phyloP scores from a whole-genome alignment of 2,888 invertebrate genomes.

The Dryomyza anilis region DNA sequence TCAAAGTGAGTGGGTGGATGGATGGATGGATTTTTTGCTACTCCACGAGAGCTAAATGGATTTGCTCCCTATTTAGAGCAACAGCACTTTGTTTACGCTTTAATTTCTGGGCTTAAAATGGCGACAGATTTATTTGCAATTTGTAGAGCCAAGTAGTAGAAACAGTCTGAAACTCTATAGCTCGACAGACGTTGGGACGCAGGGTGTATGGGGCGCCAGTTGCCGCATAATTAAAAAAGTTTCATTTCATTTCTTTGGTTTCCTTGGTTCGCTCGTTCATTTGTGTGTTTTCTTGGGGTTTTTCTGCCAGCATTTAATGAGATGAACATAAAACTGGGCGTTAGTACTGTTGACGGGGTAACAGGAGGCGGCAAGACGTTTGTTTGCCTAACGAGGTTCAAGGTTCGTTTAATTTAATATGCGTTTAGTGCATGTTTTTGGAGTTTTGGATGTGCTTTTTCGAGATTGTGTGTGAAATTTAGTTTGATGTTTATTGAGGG shows the following conservation, averaged over 20 bases:
- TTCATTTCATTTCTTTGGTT: slow-evolving; percentile 59
- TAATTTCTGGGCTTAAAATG: slow-evolving; percentile 44
- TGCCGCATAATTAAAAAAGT: slow-evolving; percentile 59
- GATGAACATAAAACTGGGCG: not conserved
- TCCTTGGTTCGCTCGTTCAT: slow-evolving; percentile 56
- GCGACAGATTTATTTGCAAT: slow-evolving; percentile 55
- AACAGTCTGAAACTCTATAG: not conserved
- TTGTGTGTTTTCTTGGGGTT: slow-evolving; percentile 46
- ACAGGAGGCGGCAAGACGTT: not conserved
- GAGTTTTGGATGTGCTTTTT: too few species aligned
- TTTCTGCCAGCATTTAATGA: slow-evolving; percentile 32
- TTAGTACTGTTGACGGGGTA: not conserved
- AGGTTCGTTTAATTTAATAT: slow-evolving; percentile 58
- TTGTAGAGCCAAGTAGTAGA: slow-evolving; percentile 37
- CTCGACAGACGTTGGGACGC: not conserved
- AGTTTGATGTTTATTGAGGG: too few species aligned
- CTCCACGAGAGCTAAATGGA: slow-evolving; percentile 23
- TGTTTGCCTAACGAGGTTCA: slow-evolving; percentile 34
- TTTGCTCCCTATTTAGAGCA: slow-evolving; percentile 30
- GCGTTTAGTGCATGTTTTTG: slow-evolving; percentile 44
- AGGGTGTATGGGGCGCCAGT: slow-evolving; percentile 20
- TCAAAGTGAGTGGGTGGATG: too few species aligned
- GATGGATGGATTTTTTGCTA: too few species aligned
- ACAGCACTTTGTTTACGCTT: slow-evolving; percentile 37
- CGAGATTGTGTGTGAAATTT: too few species aligned